phyloP scores from a whole-genome alignment of 2,113 vertebrate species.

The Sula dactylatra region DNA sequence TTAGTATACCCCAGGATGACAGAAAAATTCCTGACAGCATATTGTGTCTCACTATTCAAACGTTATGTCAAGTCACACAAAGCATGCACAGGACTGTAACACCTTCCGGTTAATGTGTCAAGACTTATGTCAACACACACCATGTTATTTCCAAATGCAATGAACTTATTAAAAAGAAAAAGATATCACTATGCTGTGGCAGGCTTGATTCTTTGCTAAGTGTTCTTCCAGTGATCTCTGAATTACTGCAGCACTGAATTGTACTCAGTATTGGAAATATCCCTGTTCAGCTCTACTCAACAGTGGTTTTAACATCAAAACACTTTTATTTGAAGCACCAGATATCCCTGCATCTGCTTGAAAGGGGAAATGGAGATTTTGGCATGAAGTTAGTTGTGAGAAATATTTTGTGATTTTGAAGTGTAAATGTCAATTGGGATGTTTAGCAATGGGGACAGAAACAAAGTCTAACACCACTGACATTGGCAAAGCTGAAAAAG shows the following conservation, averaged over 20 bases:
- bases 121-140: background rate
- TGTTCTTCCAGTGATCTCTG: background rate
- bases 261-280: background rate
- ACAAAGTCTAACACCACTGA: background rate
- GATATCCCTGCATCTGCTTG: background rate
- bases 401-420: slow-evolving; percentile 7
- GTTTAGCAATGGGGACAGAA: background rate
- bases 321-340: background rate
- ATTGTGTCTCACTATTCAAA: background rate
- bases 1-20: background rate
- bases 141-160: background rate
- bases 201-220: background rate
- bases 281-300: background rate
- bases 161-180: background rate
- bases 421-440: background rate
- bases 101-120: slow-evolving; percentile 11
- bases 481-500: background rate
- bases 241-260: background rate
- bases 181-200: background rate
- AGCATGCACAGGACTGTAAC: background rate
- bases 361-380: slow-evolving; percentile 3
- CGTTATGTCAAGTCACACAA: background rate
- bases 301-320: background rate
- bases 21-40: background rate
- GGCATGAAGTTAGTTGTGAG: background rate